A percentile compares a stretch with the other conserved stretches of the same genome.
These are phyloP conservation scores for Dinocampus coccinellae DNA, from an alignment of 2,888 invertebrate species.

Conservation along the genomic window DNA sequence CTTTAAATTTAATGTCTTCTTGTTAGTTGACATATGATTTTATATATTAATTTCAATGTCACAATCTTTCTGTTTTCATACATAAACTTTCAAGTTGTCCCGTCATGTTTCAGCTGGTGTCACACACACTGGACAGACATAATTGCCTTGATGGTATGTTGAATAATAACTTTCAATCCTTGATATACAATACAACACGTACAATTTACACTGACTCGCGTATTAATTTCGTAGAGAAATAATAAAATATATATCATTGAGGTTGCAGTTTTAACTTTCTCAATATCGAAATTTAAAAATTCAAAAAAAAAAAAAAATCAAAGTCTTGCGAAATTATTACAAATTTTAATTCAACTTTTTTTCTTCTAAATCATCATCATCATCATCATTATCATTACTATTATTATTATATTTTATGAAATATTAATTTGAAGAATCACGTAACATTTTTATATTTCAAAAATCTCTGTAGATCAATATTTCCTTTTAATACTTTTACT, in stretches of 20 bases:
- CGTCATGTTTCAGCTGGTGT: constrained; percentile 28
- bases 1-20: constrained; percentile 3
- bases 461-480: background rate
- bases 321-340: too few relatives aligned
- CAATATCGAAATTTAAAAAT: background rate
- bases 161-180: background rate
- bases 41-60: constrained; percentile 47
- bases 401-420: background rate
- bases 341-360: background rate
- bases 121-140: background rate
- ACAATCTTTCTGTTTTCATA: constrained; percentile 59
- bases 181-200: background rate
- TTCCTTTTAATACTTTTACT: background rate
- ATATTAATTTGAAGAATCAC: background rate
- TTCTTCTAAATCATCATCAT: background rate
- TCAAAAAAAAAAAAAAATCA: too few relatives aligned
- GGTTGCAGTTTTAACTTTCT: background rate
- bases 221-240: background rate
- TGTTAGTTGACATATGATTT: constrained; percentile 24
- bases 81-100: constrained; percentile 61
- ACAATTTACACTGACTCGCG: background rate
- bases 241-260: background rate
- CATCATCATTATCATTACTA: background rate
- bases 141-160: background rate
- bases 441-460: background rate